phyloP scores from a whole-genome alignment of 2,888 invertebrate genomes.

The Phania funesta region DNA sequence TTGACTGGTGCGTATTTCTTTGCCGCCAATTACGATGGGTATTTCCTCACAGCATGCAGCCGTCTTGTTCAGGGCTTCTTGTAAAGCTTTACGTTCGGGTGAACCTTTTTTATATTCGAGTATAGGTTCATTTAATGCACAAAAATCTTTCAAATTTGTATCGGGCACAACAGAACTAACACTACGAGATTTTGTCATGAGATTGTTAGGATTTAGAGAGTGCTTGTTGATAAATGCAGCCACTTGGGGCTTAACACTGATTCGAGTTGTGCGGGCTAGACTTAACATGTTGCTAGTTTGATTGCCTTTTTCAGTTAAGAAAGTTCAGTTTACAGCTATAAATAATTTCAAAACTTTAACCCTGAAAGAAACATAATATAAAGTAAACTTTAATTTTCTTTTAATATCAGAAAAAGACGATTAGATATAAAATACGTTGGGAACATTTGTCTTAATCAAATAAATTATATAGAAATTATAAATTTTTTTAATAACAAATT shows the following conservation, averaged over 20 bases:
- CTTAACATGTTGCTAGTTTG: conserved; percentile 48
- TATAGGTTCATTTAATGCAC: conserved; percentile 89
- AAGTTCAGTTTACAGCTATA: conserved; percentile 10
- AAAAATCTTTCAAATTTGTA: conserved; percentile 85
- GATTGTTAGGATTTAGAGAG: conserved; percentile 58
- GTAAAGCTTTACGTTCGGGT: conserved; percentile 87
- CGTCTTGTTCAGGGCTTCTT: conserved; percentile 85
- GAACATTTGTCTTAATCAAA: too few relatives aligned
- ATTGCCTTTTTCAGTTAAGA: neutral
- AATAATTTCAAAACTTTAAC: conserved; percentile 3
- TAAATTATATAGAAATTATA: too few relatives aligned
- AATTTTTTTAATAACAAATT: too few relatives aligned
- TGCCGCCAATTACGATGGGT: conserved; percentile 97
- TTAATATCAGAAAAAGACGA: too few relatives aligned
- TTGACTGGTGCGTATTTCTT: conserved; percentile 88
- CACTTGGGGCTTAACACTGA: conserved; percentile 51
- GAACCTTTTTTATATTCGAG: conserved; percentile 91
- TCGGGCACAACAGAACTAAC: conserved; percentile 85
- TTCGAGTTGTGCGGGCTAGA: conserved; percentile 53
- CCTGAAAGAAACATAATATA: conserved; percentile 3
- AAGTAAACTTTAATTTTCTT: neutral
- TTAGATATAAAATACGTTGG: too few relatives aligned
- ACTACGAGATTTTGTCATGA: conserved; percentile 77
- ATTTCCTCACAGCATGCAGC: conserved; percentile 88
- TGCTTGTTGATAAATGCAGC: conserved; percentile 43